Percentiles rank a stretch among this genome's conserved stretches.
Conservation (phyloP, 2,888 invertebrate species). For the Acrobasis suavella region DNA sequence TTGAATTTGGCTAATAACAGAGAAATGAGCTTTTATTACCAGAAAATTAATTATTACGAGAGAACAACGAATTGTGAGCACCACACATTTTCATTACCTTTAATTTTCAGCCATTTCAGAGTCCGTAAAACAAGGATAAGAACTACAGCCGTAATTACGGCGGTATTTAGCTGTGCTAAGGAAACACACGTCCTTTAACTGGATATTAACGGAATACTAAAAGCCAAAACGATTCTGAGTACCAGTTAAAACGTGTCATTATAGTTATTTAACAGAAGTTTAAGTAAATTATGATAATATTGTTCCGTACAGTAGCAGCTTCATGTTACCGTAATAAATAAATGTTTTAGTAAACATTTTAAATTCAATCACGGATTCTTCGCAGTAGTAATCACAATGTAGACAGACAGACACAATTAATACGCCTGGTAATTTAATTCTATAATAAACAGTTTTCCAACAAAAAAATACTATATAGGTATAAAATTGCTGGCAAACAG, state of each 20-base stretch:
- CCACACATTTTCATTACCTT: conserved; percentile 55
- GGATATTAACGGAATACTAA: conserved; percentile 20
- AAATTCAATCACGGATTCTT: no score
- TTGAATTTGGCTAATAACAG: conserved; percentile 60
- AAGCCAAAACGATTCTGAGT: conserved; percentile 10
- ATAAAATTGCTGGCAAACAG: no score
- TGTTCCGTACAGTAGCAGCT: conserved; percentile 6
- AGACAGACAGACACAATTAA: no score
- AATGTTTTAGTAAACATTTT: no score
- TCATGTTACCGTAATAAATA: no score
- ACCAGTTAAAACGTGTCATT: conserved; percentile 11
- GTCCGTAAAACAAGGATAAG: conserved; percentile 51
- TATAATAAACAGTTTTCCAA: no score
- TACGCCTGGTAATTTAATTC: no score
- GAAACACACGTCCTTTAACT: conserved; percentile 19
- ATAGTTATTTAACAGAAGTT: conserved; percentile 9
- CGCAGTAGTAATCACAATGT: no score
- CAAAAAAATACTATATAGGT: no score
- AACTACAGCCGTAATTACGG: conserved; percentile 43
- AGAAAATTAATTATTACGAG: conserved; percentile 56
- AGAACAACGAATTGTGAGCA: conserved; percentile 48
- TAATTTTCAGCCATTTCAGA: conserved; percentile 52
- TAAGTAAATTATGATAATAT: conserved; percentile 16
- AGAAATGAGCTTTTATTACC: conserved; percentile 50
- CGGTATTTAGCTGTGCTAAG: conserved; percentile 29